Conservation (phyloP, 2,113 vertebrate species). For the Psettodes erumei region DNA sequence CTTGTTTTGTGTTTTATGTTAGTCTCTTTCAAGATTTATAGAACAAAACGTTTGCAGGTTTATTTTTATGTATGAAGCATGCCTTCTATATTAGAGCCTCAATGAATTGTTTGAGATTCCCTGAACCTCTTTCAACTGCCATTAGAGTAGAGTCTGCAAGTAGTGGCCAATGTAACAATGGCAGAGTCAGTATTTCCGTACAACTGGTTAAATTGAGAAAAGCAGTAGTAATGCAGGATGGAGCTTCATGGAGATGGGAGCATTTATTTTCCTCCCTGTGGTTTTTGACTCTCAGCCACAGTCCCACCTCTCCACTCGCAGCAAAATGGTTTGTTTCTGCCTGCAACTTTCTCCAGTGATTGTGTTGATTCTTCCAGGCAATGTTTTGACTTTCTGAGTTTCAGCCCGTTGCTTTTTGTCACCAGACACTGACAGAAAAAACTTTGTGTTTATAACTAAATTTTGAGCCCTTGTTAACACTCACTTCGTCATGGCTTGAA, state of each 20-base stretch:
- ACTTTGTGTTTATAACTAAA: background rate
- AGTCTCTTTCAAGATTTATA: conserved; percentile 1
- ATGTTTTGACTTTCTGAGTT: conserved; percentile 45
- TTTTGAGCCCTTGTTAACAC: background rate
- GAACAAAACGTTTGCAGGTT: background rate
- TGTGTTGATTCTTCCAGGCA: conserved; percentile 56
- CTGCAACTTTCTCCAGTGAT: conserved; percentile 38
- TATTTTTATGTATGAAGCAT: background rate
- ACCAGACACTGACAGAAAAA: conserved; percentile 1
- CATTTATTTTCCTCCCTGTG: conserved; percentile 48
- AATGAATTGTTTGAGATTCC: conserved; percentile 13
- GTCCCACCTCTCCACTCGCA: conserved; percentile 29
- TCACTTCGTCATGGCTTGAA: background rate
- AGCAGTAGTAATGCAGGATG: conserved; percentile 48
- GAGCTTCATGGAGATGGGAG: conserved; percentile 36
- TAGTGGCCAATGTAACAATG: conserved; percentile 51
- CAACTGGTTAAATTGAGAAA: conserved; percentile 55
- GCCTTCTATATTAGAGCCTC: background rate
- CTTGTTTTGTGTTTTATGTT: background rate
- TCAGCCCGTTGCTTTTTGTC: conserved; percentile 22
- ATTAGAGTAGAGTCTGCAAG: conserved; percentile 33
- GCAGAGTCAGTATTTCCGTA: conserved; percentile 70
- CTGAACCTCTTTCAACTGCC: conserved; percentile 28
- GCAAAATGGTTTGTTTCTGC: conserved; percentile 46
- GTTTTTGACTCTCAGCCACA: conserved; percentile 30